Percentiles rank a stretch among this genome's conserved stretches.
phyloP scores from a whole-genome alignment of 2,113 vertebrate species.

The Danio rerio region GRCz12tu NC_133180.1:9942501-9943000 shows the following conservation, averaged over 20 bases:
- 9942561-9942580: too few species aligned
- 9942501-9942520: too few species aligned
- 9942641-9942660: too few species aligned
- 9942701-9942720: too few species aligned
- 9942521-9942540: too few species aligned
- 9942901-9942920: background rate
- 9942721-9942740: background rate
- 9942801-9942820: background rate
- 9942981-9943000: background rate
- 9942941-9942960: constrained; percentile 33
- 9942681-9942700: too few species aligned
- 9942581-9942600: too few species aligned
- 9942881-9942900: background rate
- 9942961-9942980: background rate
- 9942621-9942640: too few species aligned
- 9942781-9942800: background rate
- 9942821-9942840: constrained; percentile 31
- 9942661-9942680: too few species aligned
- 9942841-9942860: constrained; percentile 16
- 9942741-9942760: background rate
- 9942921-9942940: constrained; percentile 1
- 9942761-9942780: background rate
- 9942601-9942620: too few species aligned
- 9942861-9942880: background rate
- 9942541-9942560: too few species aligned